phyloP scores from a whole-genome alignment of 2,888 invertebrate species.

The Acanthosepion pharaonis region DNA sequence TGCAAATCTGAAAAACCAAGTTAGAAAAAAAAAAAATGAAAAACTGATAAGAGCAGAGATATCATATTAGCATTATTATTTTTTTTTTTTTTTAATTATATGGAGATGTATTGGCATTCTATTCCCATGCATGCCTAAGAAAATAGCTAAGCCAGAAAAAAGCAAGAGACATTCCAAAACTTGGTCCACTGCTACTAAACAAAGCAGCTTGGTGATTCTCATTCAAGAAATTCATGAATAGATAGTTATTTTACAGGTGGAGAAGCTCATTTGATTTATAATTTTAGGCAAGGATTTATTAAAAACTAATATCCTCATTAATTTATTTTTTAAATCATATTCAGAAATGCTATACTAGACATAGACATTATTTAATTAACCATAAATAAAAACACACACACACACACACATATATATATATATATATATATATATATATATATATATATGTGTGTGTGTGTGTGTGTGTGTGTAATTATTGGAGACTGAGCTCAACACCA shows the following conservation, averaged over 20 bases:
- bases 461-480: no score
- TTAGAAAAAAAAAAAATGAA: background rate
- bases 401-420: no score
- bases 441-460: no score
- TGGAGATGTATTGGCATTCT: background rate
- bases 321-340: no score
- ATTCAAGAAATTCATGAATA: background rate
- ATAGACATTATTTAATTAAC: no score
- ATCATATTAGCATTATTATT: background rate
- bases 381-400: no score
- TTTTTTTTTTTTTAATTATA: background rate
- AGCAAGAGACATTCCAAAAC: background rate
- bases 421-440: no score
- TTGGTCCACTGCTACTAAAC: background rate
- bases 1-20: background rate
- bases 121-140: slow-evolving; percentile 1
- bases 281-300: no score
- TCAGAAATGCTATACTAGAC: no score
- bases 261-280: no score
- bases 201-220: slow-evolving; percentile 2
- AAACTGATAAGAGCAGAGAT: background rate
- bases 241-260: background rate
- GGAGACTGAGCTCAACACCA: no score
- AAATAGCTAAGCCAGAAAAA: background rate
- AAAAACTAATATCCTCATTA: no score